Base-by-base conservation (phyloP, 2,797 vertebrate species). In the Argya squamiceps region DNA sequence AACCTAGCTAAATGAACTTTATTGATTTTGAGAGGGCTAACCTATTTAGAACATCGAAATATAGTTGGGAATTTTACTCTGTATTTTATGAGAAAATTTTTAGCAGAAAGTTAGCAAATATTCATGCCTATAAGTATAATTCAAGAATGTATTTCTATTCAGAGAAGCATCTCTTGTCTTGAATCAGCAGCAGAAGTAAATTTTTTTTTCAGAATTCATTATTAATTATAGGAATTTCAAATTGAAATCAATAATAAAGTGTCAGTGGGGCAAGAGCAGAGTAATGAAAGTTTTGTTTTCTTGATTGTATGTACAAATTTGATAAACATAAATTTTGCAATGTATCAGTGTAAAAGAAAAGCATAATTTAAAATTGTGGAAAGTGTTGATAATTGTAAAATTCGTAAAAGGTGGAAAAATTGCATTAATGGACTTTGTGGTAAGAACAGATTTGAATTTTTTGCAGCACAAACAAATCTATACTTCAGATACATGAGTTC, bases 401-500 rank as follows among this genome's bases (percentile, higher is more conserved):
- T 68, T 41, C 47, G 7, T 47, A 39, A 73, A 68, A 29, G 30
- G 6, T 32, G 22, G 68, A n/a, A 76, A 75, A 34, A n/a, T 12
- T 73, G 1, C 9, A 65, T 44, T 49, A n/a, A 30, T 1, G 0
- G 30, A 47, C 11, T 55, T 64, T 24, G 8, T 15, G 30, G 4
- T 23, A 70, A 56, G 20, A 71, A 50, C 0, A 58, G 2, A 5
- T 65, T 34, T 69, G 30, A 29, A 22, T n/a, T 68, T 88, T 89
- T 59, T 78, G 13, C 26, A 60, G 14, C 3, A 16, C 3, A 36
- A 32, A 24, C 5, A 74, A 65, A 34, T 41, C n/a, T n/a, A 27
- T 18, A 20, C 2, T 67, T 59, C 19, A 55, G 3, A 43, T 52
- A 53, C 7, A 58, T 13, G 4, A 34, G 3, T 71, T 93, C 12